A percentile compares a stretch with the other conserved stretches of the same genome.
These are phyloP conservation scores for Eufriesea mexicana DNA, from an alignment of 1,140 invertebrate genomes.

Conservation along the genomic window DNA sequence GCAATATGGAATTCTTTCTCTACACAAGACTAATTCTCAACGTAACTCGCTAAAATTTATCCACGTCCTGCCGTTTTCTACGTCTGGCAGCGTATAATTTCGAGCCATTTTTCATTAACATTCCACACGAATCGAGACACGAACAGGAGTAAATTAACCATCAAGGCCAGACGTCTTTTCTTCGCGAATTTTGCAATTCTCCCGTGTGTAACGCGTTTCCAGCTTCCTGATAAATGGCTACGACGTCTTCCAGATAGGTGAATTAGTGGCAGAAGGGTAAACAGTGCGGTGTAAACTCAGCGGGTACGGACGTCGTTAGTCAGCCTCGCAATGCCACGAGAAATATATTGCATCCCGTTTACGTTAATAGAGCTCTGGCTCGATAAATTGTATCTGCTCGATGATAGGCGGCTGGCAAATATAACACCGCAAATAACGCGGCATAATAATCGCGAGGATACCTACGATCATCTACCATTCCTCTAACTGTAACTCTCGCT, in stretches of 20 bases:
- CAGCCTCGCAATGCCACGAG: background rate
- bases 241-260: background rate
- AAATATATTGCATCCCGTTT: slow-evolving; percentile 33
- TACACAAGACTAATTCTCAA: background rate
- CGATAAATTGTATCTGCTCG: slow-evolving; percentile 31
- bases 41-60: background rate
- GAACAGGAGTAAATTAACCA: background rate
- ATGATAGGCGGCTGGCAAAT: background rate
- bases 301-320: slow-evolving; percentile 1
- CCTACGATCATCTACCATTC: background rate
- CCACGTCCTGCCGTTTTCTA: background rate
- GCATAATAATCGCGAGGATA: background rate
- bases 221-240: slow-evolving; percentile 36
- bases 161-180: background rate
- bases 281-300: background rate
- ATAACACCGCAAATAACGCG: background rate
- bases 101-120: background rate
- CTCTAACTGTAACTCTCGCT: background rate
- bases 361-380: slow-evolving; percentile 13
- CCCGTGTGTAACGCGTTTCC: slow-evolving; percentile 3
- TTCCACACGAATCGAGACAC: background rate
- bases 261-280: slow-evolving; percentile 57
- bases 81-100: background rate
- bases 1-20: background rate
- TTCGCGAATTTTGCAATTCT: slow-evolving; percentile 37